Conservation (phyloP, 1,140 invertebrate species). For the Drosophila eugracilis region DNA sequence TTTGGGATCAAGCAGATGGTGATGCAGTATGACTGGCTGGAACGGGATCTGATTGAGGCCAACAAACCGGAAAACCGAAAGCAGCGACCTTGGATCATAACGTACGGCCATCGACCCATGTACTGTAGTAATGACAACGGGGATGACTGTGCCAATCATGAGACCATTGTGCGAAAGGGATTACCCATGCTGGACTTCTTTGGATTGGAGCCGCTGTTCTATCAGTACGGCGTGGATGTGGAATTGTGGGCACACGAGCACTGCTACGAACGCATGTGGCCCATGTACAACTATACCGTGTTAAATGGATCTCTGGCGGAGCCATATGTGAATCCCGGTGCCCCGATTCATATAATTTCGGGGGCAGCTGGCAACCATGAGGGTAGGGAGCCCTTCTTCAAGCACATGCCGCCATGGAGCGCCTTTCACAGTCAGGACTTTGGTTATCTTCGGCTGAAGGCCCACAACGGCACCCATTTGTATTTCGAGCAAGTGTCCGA, state of each 20-base stretch:
- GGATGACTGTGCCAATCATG: slow-evolving; percentile 94
- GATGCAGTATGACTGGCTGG: slow-evolving; percentile 96
- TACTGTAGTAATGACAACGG: slow-evolving; percentile 96
- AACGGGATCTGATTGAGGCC: slow-evolving; percentile 91
- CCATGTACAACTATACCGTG: slow-evolving; percentile 94
- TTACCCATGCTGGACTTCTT: slow-evolving; percentile 89
- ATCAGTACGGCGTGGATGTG: slow-evolving; percentile 95
- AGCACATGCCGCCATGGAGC: slow-evolving; percentile 74
- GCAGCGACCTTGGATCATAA: slow-evolving; percentile 95
- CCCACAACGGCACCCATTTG: slow-evolving; percentile 94
- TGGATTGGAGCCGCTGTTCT: slow-evolving; percentile 94
- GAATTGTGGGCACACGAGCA: slow-evolving; percentile 99
- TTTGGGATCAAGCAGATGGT: slow-evolving; percentile 94
- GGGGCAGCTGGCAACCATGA: slow-evolving; percentile 95
- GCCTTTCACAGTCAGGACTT: slow-evolving; percentile 88
- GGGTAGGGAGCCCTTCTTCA: slow-evolving; percentile 85
- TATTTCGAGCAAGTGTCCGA: slow-evolving; percentile 96
- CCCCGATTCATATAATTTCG: slow-evolving; percentile 96
- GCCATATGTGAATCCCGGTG: slow-evolving; percentile 94
- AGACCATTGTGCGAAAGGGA: slow-evolving; percentile 90
- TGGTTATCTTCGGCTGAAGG: slow-evolving; percentile 94
- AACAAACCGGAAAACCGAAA: slow-evolving; percentile 88
- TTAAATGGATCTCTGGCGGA: slow-evolving; percentile 92
- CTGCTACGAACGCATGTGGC: slow-evolving; percentile 97
- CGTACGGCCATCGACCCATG: slow-evolving; percentile 98